Base-by-base conservation (phyloP, 2,797 vertebrate genomes). In the Hapalemur alaotrensis region DNA sequence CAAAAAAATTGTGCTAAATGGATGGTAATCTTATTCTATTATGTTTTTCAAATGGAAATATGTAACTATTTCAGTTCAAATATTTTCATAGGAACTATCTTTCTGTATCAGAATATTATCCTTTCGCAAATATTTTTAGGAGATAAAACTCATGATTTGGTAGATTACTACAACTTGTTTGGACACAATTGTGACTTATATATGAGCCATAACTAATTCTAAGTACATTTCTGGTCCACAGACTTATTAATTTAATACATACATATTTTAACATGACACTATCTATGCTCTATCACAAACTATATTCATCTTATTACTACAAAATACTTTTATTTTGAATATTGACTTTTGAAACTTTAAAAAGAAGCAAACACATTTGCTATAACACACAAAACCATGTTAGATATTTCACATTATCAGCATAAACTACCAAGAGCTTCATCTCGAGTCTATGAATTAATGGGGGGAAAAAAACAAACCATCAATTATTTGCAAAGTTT, bases 21-120 rank as follows among this genome's bases (percentile, higher is more conserved):
- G 2, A 22, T 81, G 35, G 43, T 67, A 72, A 81, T 91, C 52
- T 89, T 70, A 80, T 5, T 63, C 22, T 65, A 23, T 73, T 43
- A 35, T 25, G n/a, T 86, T 94, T 91, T 87, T 91, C 8, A 48
- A 84, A 82, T 75, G 43, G 10, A 96, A 67, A 86, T 41, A 46
- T 5, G 2, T 63, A 92, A 67, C 46, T 72, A 87, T 52, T 87
- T 93, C 35, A 81, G 25, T 67, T 83, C 57, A 91, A 92, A 76
- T 95, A 70, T 85, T 72, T 91, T 85, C 75, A 91, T 3, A 75
- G 38, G 12, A 92, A 85, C 46, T 35, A 57, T 25, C 50, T 90
- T 72, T 65, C 41, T 76, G 23, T 82, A 46, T 78, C 30, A 85
- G 50, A 92, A 72, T 84, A 90, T 2, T 82, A 70, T 73, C 73